Evolutionary conservation across 2,113 vertebrate genomes (phyloP), one percentile per base, ranked within the genome.

Genomic region (Atlantisia rogersi): DNA sequence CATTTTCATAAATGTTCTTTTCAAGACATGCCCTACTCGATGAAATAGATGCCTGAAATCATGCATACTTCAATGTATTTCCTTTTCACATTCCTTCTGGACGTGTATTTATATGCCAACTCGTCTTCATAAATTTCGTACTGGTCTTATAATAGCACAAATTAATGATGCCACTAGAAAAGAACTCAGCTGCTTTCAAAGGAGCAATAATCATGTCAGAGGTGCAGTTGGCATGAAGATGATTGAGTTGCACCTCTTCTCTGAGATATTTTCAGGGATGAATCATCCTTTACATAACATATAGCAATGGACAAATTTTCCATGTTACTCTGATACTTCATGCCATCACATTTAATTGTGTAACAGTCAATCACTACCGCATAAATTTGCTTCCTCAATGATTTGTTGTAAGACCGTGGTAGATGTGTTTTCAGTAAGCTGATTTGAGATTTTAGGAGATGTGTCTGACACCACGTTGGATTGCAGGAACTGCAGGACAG

Each of bases 161-260:
- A 93, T 97, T 96, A 96, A 94, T 94, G 92, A 92, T 94, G 94
- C 92, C 80, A 92, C 95, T 92, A 95, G 92, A 86, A 95, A 88
- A 96, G 90, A 95, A 94, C 88, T 95, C 92, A 86, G 92, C 86
- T 88, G 90, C 92, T 92, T 97, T 95, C 95, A 95, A 86, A 96
- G 94, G 90, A 96, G 92, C 95, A 96, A 86, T 93, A 96, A 95
- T 95, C 92, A 96, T 95, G 95, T 97, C 96, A 96, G 94, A 93
- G 95, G 94, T 94, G 90, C 86, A 95, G 94, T 95, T 96, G 95
- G 96, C 95, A 96, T 90, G 96, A 97, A 94, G 92, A 96, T 95
- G 95, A 97, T 96, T 96, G 95, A 96, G 95, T 92, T 96, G 92
- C 90, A 96, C 73, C 88, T 94, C 82, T 96, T 96, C 88, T 78